phyloP scores from a whole-genome alignment of 2,797 vertebrate genomes.

The Betta splendens region DNA sequence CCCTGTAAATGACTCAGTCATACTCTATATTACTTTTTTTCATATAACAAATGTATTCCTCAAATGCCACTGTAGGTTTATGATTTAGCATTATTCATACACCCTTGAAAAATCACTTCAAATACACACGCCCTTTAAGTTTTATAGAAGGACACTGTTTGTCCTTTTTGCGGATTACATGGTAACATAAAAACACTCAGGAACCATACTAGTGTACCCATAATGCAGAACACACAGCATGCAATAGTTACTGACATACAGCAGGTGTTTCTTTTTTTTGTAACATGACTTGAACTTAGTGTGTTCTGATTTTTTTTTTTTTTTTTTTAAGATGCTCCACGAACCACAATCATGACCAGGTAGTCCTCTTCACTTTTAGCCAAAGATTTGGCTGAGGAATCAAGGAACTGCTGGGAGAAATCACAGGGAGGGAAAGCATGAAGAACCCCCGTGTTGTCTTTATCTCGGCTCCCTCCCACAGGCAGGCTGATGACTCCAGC shows the following conservation, averaged over 20 bases:
- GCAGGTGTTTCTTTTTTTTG: constrained; percentile 65
- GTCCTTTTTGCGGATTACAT: constrained; percentile 75
- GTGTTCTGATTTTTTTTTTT: constrained; percentile 78
- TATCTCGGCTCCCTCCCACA: constrained; percentile 97
- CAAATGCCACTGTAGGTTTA: constrained; percentile 31
- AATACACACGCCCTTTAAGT: constrained; percentile 54
- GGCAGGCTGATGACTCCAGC: constrained; percentile 99
- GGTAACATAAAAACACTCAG: constrained; percentile 72
- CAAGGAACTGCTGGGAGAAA: constrained; percentile 99
- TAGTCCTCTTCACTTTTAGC: constrained; percentile 99
- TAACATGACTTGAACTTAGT: constrained; percentile 59
- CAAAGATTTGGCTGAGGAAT: constrained; percentile 97
- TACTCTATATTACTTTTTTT: constrained; percentile 8
- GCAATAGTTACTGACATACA: constrained; percentile 82
- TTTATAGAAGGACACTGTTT: constrained; percentile 49
- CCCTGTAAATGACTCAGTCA: constrained; percentile 13
- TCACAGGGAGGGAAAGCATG: constrained; percentile 99
- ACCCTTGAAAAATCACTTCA: constrained; percentile 45
- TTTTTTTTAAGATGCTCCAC: constrained; percentile 92
- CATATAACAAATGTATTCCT: constrained; percentile 23
- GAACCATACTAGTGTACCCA: constrained; percentile 85
- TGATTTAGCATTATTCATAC: constrained; percentile 25
- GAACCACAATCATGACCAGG: constrained; percentile 99
- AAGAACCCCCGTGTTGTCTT: constrained; percentile 97
- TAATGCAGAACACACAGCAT: constrained; percentile 89